phyloP scores from a whole-genome alignment of 2,113 vertebrate genomes.

The Xenus cinereus region DNA sequence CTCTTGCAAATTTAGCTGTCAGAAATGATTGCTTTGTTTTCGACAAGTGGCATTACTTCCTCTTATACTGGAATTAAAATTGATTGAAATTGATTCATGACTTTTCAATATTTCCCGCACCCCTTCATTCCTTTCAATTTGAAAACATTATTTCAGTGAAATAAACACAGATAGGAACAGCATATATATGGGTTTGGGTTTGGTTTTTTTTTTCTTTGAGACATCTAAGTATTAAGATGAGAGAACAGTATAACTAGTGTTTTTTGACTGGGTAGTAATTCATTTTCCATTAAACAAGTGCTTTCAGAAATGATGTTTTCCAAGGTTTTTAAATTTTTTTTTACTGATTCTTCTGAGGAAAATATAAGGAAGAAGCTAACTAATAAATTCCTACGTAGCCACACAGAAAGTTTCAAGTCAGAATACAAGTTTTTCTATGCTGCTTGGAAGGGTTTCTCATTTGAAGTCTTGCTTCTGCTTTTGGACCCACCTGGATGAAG shows the following conservation, averaged over 20 bases:
- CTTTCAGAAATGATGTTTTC: not conserved
- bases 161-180: not conserved
- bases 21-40: constrained; percentile 66
- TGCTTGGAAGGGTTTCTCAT: not conserved
- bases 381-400: not conserved
- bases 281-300: not conserved
- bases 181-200: not conserved
- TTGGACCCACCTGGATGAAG: not conserved
- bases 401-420: not conserved
- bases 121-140: constrained; percentile 25
- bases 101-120: constrained; percentile 42
- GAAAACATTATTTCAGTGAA: constrained; percentile 14
- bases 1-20: constrained; percentile 57
- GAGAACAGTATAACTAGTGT: not conserved
- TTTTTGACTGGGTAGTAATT: not conserved
- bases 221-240: not conserved
- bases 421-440: not conserved
- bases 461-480: not conserved
- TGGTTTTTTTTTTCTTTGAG: not conserved
- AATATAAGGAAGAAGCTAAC: not conserved
- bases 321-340: not conserved
- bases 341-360: not conserved
- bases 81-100: constrained; percentile 58
- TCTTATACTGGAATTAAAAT: constrained; percentile 59
- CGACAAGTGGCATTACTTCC: constrained; percentile 61